Conservation (phyloP, 2,888 invertebrate genomes). For the Erynnis tages region DNA sequence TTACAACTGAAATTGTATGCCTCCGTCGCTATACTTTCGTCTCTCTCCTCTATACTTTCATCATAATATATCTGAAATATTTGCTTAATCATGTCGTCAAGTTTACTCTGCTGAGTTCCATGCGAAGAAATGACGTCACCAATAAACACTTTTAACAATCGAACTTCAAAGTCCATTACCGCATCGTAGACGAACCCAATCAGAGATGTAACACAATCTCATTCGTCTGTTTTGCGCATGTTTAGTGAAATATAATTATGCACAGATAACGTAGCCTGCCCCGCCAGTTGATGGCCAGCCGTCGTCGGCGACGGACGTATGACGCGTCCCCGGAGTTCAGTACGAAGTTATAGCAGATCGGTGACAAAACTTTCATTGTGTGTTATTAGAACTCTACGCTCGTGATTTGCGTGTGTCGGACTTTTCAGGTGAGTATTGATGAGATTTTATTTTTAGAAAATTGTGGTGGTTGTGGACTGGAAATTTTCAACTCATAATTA, state of each 20-base stretch:
- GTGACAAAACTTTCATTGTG: slow-evolving; percentile 34
- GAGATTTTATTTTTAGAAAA: background rate
- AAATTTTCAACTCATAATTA: too few relatives aligned
- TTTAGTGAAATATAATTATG: slow-evolving; percentile 35
- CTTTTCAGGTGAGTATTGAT: slow-evolving; percentile 22
- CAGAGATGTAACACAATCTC: slow-evolving; percentile 22
- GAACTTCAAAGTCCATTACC: slow-evolving; percentile 11
- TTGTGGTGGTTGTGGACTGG: background rate
- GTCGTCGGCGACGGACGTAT: slow-evolving; percentile 30
- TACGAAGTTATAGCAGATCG: slow-evolving; percentile 30
- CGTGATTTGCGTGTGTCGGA: slow-evolving; percentile 26
- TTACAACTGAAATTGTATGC: too few relatives aligned
- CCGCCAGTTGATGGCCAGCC: slow-evolving; percentile 33
- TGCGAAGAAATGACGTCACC: too few relatives aligned
- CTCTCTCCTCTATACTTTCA: too few relatives aligned
- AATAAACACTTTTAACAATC: slow-evolving; percentile 13
- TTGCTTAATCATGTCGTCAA: too few relatives aligned
- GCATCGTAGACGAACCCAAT: slow-evolving; percentile 13
- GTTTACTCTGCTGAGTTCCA: too few relatives aligned
- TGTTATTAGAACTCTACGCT: slow-evolving; percentile 35
- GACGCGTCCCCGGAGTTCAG: slow-evolving; percentile 21
- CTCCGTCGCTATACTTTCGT: too few relatives aligned
- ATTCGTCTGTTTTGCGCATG: slow-evolving; percentile 34
- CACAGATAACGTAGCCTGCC: slow-evolving; percentile 23
- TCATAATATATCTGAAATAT: too few relatives aligned